Evolutionary conservation across 2,888 invertebrate species (phyloP).

Genomic region (Corbicula japonica): DNA sequence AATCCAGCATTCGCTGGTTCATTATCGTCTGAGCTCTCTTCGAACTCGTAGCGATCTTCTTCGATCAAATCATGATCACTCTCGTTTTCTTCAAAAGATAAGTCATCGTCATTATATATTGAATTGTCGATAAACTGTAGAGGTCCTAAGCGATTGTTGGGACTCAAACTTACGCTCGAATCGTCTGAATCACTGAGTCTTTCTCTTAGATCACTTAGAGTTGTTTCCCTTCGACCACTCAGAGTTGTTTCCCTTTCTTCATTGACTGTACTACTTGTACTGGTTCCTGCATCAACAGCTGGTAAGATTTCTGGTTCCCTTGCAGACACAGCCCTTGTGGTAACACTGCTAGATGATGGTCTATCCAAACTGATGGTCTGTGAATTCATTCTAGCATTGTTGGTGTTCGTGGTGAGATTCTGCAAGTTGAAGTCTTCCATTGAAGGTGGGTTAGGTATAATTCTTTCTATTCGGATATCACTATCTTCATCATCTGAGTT

Average conservation of each 20-base stretch:
- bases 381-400: too few species aligned
- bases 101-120: slow-evolving; percentile 32
- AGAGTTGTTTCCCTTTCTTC: not conserved
- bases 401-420: too few species aligned
- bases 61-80: slow-evolving; percentile 39
- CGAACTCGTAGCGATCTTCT: slow-evolving; percentile 16
- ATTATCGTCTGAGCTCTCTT: slow-evolving; percentile 15
- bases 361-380: too few species aligned
- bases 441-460: not conserved
- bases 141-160: not conserved
- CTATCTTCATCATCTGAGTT: slow-evolving; percentile 59
- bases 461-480: slow-evolving; percentile 51
- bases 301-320: not conserved
- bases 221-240: not conserved
- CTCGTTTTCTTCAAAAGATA: slow-evolving; percentile 33
- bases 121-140: not conserved
- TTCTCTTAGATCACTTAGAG: not conserved
- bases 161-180: not conserved
- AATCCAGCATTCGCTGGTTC: slow-evolving; percentile 9
- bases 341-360: too few species aligned
- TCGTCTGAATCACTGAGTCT: not conserved
- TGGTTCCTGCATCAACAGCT: not conserved
- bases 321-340: not conserved
- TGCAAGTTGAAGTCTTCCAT: not conserved
- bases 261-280: not conserved